These are phyloP conservation scores for Montipora efflorescens DNA, from an alignment of 64 coral and sea anemone genomes.

Conservation along the genomic window DNA sequence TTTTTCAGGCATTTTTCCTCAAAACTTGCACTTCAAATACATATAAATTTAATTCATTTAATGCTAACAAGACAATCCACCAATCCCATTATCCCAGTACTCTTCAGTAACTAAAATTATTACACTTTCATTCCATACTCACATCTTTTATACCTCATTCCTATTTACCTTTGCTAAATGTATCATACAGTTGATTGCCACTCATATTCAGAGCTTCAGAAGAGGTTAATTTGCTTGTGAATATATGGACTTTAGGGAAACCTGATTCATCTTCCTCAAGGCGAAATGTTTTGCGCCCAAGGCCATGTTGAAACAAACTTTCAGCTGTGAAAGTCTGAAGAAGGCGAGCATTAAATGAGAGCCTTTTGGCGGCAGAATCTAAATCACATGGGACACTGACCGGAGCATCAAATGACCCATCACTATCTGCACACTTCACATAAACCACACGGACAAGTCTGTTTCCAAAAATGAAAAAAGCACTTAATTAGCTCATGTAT, in stretches of 20 bases:
- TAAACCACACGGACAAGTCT: conserved; percentile 98
- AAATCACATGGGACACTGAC: conserved; percentile 52
- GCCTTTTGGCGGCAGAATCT: conserved; percentile 75
- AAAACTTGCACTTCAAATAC: no score
- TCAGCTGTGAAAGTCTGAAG: conserved; percentile 98
- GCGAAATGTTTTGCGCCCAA: conserved; percentile 86
- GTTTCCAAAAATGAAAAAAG: background rate
- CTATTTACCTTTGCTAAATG: conserved; percentile 78
- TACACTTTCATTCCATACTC: no score
- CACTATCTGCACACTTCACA: conserved; percentile 87
- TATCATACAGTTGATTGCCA: conserved; percentile 90
- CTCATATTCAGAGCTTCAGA: conserved; percentile 80
- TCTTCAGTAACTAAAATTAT: no score
- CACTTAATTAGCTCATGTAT: background rate
- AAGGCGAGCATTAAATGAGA: conserved; percentile 82
- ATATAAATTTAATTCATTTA: no score
- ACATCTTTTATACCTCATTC: background rate
- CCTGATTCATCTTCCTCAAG: conserved; percentile 87
- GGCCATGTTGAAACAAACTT: conserved; percentile 85
- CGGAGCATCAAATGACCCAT: conserved; percentile 96
- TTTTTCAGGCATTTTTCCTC: no score
- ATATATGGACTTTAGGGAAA: conserved; percentile 75
- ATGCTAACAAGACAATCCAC: no score
- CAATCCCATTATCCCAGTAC: no score
- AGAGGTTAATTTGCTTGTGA: conserved; percentile 79